A percentile compares a stretch with the other conserved stretches of the same genome.
phyloP scores from a whole-genome alignment of 2,797 vertebrate species.

The Fundulus diaphanus region DNA sequence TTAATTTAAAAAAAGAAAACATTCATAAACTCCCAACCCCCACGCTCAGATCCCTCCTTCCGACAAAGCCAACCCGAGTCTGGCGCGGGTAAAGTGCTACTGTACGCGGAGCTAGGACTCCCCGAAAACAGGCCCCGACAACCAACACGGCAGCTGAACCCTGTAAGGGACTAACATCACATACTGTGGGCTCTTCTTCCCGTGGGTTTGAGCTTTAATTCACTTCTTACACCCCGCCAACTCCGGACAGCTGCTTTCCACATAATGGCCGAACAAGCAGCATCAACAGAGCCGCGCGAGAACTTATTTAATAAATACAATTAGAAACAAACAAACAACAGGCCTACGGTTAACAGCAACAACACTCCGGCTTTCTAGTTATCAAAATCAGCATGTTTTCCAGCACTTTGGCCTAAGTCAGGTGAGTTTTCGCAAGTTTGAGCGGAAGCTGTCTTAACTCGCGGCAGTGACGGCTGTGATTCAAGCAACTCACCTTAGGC shows the following conservation, averaged over 20 bases:
- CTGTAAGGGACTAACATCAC: accelerated
- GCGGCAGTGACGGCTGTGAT: neutral
- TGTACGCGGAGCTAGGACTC: conserved; percentile 51
- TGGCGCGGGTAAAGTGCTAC: conserved; percentile 68
- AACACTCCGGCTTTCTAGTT: neutral
- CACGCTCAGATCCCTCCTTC: conserved; percentile 63
- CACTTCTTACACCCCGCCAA: conserved; percentile 27
- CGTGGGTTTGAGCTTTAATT: neutral
- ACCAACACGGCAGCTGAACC: accelerated
- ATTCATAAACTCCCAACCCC: conserved; percentile 76
- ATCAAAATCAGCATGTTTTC: neutral
- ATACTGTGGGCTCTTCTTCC: neutral
- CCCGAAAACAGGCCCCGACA: conserved; percentile 23
- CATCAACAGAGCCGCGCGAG: neutral
- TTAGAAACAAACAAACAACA: neutral
- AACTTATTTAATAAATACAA: neutral
- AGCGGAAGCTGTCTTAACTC: neutral
- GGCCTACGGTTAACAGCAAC: neutral
- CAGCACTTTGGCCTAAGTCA: neutral
- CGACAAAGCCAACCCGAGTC: conserved; percentile 74
- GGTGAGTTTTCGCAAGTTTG: conserved; percentile 4
- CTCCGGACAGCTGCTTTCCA: conserved; percentile 53
- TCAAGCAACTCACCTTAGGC: conserved; percentile 68
- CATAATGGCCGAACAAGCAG: conserved; percentile 64
- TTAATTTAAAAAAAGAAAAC: conserved; percentile 26